These are phyloP conservation scores for Cecropterus lyciades DNA, from an alignment of 1,140 invertebrate genomes.

Conservation along the genomic window DNA sequence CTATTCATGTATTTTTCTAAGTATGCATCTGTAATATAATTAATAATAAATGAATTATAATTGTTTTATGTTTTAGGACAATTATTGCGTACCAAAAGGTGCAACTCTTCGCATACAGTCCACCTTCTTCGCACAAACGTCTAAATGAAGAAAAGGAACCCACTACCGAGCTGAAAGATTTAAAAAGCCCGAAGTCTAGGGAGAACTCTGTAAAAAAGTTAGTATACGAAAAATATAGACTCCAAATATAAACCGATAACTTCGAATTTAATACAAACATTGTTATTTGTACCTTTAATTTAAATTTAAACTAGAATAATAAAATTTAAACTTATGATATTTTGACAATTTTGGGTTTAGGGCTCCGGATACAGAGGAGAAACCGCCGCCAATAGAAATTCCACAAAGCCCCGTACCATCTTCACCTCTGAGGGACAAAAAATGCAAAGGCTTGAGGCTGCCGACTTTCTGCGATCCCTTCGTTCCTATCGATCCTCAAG, in stretches of 20 bases:
- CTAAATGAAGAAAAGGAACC: constrained; percentile 40
- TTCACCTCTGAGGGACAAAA: constrained; percentile 52
- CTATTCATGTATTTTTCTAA: neutral
- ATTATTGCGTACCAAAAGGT: constrained; percentile 53
- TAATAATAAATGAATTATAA: neutral
- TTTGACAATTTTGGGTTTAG: constrained; percentile 30
- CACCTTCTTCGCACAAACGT: constrained; percentile 27
- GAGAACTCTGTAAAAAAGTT: constrained; percentile 44
- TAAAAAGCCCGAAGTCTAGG: constrained; percentile 43
- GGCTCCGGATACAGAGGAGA: constrained; percentile 16
- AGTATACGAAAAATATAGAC: too few relatives aligned
- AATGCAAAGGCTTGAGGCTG: constrained; percentile 52
- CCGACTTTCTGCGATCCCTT: constrained; percentile 61
- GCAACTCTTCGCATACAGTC: constrained; percentile 45
- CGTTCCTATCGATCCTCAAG: constrained; percentile 68
- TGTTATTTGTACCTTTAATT: too few relatives aligned
- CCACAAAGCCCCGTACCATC: constrained; percentile 69
- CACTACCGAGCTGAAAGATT: constrained; percentile 52
- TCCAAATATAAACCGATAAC: too few relatives aligned
- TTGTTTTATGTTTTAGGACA: constrained; percentile 45
- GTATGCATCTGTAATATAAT: constrained; percentile 5
- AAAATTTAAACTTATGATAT: too few relatives aligned
- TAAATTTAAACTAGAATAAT: too few relatives aligned
- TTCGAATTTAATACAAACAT: too few relatives aligned
- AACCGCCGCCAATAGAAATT: constrained; percentile 50